Conservation (phyloP, 2,113 vertebrate genomes). For the Trematocara stigmaticum region DNA sequence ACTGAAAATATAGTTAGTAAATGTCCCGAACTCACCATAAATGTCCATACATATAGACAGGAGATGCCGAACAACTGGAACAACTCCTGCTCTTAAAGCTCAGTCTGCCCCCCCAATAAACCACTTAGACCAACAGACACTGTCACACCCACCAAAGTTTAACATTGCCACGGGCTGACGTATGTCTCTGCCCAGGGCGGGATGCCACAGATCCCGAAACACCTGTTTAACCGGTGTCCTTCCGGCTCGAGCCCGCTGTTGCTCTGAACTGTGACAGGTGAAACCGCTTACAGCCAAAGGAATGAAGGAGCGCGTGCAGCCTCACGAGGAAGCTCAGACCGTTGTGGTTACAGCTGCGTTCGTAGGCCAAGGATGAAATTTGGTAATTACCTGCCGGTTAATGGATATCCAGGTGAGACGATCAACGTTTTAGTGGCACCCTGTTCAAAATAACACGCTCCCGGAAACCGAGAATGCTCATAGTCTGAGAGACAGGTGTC, state of each 20-base stretch:
- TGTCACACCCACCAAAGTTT: not conserved
- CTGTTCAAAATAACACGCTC: not conserved
- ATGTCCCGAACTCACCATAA: not conserved
- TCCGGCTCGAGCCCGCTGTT: not conserved
- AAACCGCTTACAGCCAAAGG: not conserved
- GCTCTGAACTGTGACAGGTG: not conserved
- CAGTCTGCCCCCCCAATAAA: not conserved
- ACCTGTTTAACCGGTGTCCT: conserved; percentile 33
- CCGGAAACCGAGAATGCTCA: not conserved
- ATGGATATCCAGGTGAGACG: not conserved
- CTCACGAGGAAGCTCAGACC: not conserved
- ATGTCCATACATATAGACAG: accelerated
- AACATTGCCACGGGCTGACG: not conserved
- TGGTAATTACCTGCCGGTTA: not conserved
- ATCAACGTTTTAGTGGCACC: not conserved
- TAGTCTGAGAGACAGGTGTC: not conserved
- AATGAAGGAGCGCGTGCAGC: no score
- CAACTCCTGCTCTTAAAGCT: not conserved
- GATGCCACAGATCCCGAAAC: conserved; percentile 35
- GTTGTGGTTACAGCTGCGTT: not conserved
- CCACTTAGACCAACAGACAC: not conserved
- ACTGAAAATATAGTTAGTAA: not conserved
- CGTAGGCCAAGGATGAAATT: not conserved
- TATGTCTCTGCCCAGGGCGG: not conserved
- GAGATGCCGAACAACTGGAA: not conserved